Conservation (phyloP, 2,797 vertebrate genomes). For the Darevskia mixta region DNA sequence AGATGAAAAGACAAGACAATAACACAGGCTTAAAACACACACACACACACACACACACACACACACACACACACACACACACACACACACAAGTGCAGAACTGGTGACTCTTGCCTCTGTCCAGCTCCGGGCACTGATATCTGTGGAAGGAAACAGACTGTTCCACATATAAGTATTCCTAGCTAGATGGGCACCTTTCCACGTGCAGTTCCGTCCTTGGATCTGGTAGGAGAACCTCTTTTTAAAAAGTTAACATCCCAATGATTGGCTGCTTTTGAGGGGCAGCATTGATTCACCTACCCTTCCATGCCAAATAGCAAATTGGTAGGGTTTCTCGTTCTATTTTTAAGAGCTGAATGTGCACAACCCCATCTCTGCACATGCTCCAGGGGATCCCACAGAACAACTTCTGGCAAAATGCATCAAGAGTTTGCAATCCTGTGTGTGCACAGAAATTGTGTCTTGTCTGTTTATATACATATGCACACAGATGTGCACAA, state of each 20-base stretch:
- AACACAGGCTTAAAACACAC: neutral
- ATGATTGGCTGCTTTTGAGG: too few relatives aligned
- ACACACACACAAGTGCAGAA: neutral
- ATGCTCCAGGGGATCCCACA: neutral
- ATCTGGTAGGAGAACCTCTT: neutral
- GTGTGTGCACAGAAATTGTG: neutral
- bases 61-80: too few relatives aligned
- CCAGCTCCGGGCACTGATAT: neutral
- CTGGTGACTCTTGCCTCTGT: neutral
- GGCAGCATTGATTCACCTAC: neutral
- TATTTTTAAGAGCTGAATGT: neutral
- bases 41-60: too few relatives aligned
- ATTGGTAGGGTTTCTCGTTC: neutral
- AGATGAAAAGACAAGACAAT: neutral
- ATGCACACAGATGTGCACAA: neutral
- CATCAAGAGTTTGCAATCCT: neutral
- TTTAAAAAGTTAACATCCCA: neutral
- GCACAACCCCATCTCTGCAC: neutral
- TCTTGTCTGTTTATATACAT: neutral
- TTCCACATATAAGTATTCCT: neutral
- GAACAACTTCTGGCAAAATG: neutral
- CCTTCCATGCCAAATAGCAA: neutral
- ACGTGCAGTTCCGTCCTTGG: neutral
- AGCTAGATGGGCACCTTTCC: neutral
- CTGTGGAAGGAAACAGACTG: neutral